A percentile compares a stretch with the other conserved stretches of the same genome.
Evolutionary conservation across 64 coral and sea anemone genomes (phyloP).

Genomic region (Montipora foliosa): DNA sequence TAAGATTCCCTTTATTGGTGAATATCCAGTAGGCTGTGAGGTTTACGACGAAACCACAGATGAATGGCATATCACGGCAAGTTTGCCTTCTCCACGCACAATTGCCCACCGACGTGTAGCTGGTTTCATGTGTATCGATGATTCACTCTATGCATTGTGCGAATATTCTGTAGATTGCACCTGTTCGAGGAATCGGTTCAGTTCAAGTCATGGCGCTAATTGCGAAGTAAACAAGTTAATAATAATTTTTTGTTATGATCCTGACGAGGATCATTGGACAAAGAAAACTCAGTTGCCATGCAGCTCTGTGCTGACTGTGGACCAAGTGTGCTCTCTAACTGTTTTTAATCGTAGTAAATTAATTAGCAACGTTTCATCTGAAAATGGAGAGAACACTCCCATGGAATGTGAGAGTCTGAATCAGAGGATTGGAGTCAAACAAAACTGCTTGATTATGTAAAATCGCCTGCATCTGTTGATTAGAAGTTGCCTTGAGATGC

Average conservation of each 20-base stretch:
- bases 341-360: neutral
- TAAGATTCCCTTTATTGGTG: neutral
- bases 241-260: conserved; percentile 2
- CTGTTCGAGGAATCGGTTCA: neutral
- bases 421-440: neutral
- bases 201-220: neutral
- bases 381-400: neutral
- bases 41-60: neutral
- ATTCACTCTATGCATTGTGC: neutral
- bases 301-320: neutral
- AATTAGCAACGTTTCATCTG: neutral
- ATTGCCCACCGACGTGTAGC: neutral
- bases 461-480: neutral
- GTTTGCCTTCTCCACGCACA: neutral
- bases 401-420: neutral
- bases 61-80: neutral
- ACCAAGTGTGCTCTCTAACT: neutral
- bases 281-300: neutral
- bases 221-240: neutral
- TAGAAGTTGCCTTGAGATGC: neutral
- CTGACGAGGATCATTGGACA: neutral
- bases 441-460: neutral
- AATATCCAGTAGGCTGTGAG: neutral
- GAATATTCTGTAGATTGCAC: neutral
- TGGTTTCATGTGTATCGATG: neutral